Evolutionary conservation across 92 coral and sea anemone species (phyloP).

Genomic region (Parazoanthus atlanticus): DNA sequence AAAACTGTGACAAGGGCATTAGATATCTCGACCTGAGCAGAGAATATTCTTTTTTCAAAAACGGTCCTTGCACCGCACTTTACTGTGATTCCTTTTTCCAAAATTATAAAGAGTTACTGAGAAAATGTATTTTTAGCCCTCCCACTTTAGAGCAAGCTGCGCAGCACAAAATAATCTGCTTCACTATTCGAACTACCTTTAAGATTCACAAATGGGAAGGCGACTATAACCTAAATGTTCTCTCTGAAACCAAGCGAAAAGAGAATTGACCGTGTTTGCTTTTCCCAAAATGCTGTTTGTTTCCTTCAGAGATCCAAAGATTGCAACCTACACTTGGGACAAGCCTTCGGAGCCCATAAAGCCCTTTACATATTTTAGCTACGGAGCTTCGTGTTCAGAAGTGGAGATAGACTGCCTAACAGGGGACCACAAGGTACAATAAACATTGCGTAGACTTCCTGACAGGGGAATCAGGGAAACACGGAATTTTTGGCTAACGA

Average conservation of each 20-base stretch:
- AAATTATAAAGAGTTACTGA: too few species aligned
- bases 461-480: background rate
- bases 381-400: slow-evolving; percentile 55
- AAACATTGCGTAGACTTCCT: background rate
- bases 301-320: slow-evolving; percentile 1
- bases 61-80: too few species aligned
- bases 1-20: too few species aligned
- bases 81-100: too few species aligned
- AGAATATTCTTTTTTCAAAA: too few species aligned
- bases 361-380: slow-evolving; percentile 43
- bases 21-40: too few species aligned
- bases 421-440: slow-evolving; percentile 57
- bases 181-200: too few species aligned
- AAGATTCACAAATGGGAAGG: background rate
- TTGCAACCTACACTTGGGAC: slow-evolving; percentile 29
- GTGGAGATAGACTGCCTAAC: slow-evolving; percentile 65
- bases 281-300: background rate
- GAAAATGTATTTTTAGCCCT: too few species aligned
- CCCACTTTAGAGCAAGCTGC: too few species aligned
- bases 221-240: background rate
- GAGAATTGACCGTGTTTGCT: background rate
- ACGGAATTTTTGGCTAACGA: too few species aligned
- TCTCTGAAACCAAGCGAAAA: background rate
- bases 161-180: too few species aligned
- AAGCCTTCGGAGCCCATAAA: slow-evolving; percentile 16